Percentiles rank a stretch among this genome's conserved stretches.
phyloP scores from a whole-genome alignment of 2,888 invertebrate genomes.

The Thereva unica region DNA sequence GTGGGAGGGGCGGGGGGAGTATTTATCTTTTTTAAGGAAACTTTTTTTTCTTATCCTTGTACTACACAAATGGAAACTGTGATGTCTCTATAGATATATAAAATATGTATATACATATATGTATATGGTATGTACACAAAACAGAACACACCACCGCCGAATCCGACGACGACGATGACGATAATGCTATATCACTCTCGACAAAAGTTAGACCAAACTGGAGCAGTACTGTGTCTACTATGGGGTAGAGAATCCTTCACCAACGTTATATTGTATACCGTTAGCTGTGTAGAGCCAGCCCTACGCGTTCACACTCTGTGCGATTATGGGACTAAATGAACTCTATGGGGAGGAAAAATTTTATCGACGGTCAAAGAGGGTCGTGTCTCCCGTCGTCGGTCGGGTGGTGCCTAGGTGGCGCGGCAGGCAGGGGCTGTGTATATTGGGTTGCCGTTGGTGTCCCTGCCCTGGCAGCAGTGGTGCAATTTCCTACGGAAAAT shows the following conservation, averaged over 20 bases:
- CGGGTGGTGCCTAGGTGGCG: too few species aligned
- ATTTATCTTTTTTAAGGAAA: constrained; percentile 26
- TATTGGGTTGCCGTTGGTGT: constrained; percentile 2
- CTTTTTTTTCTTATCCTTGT: constrained; percentile 1
- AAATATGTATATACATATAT: too few species aligned
- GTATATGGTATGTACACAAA: too few species aligned
- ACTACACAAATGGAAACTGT: constrained; percentile 14
- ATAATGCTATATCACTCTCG: too few species aligned
- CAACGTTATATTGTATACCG: constrained; percentile 20
- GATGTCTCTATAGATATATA: constrained; percentile 19
- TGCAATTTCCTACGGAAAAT: constrained; percentile 36
- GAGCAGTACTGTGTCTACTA: too few species aligned
- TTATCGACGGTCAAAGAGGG: constrained; percentile 36
- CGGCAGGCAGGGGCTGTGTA: neutral
- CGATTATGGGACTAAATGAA: constrained; percentile 36
- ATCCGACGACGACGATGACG: too few species aligned
- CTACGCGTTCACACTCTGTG: neutral
- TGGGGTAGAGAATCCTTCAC: constrained; percentile 8
- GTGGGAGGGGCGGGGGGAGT: neutral
- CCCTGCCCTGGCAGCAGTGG: constrained; percentile 16
- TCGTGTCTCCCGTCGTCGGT: constrained; percentile 17
- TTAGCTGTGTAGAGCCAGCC: constrained; percentile 10
- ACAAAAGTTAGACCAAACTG: too few species aligned
- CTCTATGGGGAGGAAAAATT: constrained; percentile 37
- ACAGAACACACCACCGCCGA: too few species aligned